These are phyloP conservation scores for Spinus pinus DNA, from an alignment of 2,797 vertebrate genomes.

Conservation along the genomic window DNA sequence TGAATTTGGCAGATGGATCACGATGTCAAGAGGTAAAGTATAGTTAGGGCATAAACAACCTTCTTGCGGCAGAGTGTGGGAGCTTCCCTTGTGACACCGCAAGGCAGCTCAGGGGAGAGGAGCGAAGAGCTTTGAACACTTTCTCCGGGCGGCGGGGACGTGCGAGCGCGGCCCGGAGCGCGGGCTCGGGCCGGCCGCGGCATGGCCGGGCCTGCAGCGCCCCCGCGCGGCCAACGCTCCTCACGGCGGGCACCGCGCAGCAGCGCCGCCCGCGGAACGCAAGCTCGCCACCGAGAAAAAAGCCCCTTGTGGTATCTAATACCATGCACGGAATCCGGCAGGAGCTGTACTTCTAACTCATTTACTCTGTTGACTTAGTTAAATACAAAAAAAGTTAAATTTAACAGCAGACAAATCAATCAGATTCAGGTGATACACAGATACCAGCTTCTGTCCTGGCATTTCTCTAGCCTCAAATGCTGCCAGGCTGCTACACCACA, in stretches of 20 bases:
- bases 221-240: neutral
- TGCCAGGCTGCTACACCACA: neutral
- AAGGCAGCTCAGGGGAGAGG: fast-evolving
- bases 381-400: neutral
- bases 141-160: fast-evolving
- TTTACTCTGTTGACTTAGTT: fast-evolving
- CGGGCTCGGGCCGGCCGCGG: neutral
- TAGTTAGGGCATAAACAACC: neutral
- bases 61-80: neutral
- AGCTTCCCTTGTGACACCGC: fast-evolving
- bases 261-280: fast-evolving
- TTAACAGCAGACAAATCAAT: neutral
- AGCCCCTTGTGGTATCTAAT: fast-evolving
- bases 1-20: neutral
- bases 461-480: neutral
- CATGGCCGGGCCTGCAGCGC: neutral
- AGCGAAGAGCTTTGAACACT: fast-evolving
- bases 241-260: neutral
- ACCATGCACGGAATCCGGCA: fast-evolving
- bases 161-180: fast-evolving
- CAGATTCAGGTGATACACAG: neutral
- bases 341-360: fast-evolving
- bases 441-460: neutral
- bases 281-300: neutral
- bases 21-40: neutral